These are phyloP conservation scores for Leguminivora glycinivorella DNA, from an alignment of 1,140 invertebrate genomes.

Conservation along the genomic window DNA sequence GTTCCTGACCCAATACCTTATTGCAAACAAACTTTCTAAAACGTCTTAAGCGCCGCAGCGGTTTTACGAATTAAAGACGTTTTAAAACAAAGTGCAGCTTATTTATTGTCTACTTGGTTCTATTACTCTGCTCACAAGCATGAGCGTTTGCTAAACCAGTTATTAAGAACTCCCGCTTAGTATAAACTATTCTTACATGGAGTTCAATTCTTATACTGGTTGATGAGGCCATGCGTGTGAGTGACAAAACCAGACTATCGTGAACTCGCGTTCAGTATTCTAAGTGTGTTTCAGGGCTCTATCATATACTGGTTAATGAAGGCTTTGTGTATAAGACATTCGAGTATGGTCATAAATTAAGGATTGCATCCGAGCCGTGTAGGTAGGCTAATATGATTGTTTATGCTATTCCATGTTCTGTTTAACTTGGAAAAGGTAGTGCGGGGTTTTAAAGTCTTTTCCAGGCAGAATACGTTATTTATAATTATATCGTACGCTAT, in stretches of 20 bases:
- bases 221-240: too few species aligned
- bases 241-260: not conserved
- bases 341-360: not conserved
- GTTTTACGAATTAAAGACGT: not conserved
- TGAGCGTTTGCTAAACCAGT: too few species aligned
- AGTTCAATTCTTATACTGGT: too few species aligned
- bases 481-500: too few species aligned
- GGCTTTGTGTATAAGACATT: not conserved
- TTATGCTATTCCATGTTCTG: not conserved
- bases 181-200: too few species aligned
- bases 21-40: not conserved
- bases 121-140: not conserved
- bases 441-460: too few species aligned
- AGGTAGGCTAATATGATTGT: not conserved
- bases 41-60: not conserved
- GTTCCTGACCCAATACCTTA: not conserved
- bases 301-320: not conserved
- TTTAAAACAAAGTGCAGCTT: not conserved
- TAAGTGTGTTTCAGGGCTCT: not conserved
- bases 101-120: not conserved
- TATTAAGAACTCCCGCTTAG: too few species aligned
- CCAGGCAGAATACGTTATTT: too few species aligned
- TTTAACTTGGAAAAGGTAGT: too few species aligned
- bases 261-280: not conserved
- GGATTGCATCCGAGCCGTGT: not conserved